Percentiles rank a stretch among this genome's conserved stretches.
Evolutionary conservation across 2,797 vertebrate species (phyloP).

Genomic region (Chanos chanos): DNA sequence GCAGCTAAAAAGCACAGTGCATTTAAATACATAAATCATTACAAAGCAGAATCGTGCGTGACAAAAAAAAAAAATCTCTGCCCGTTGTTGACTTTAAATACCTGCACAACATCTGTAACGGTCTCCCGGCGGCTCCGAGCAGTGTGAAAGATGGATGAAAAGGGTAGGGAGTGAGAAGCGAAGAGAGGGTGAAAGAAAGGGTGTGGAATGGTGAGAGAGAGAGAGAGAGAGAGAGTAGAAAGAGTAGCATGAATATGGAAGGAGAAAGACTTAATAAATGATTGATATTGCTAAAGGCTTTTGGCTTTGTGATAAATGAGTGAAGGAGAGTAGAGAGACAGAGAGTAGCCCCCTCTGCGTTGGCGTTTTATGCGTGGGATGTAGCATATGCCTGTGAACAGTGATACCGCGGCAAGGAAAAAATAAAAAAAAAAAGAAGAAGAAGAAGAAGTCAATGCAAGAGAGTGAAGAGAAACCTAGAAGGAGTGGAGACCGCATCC

Average conservation of each 20-base stretch:
- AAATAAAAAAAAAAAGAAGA: slow-evolving; percentile 28
- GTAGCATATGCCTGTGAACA: slow-evolving; percentile 21
- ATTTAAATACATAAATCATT: slow-evolving; percentile 39
- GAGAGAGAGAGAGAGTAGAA: slow-evolving; percentile 12
- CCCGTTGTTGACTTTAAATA: slow-evolving; percentile 36
- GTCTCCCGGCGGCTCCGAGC: neutral
- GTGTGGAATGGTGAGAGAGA: slow-evolving; percentile 2
- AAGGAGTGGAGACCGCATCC: neutral
- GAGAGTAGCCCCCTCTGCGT: slow-evolving; percentile 16
- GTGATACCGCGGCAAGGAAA: slow-evolving; percentile 19
- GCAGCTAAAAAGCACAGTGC: slow-evolving; percentile 35
- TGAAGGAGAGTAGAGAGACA: slow-evolving; percentile 3
- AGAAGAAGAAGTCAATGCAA: slow-evolving; percentile 19
- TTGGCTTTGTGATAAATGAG: too few relatives aligned
- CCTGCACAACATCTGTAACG: slow-evolving; percentile 32
- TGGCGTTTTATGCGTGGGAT: slow-evolving; percentile 30
- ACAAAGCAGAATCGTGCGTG: neutral
- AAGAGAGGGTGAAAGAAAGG: neutral
- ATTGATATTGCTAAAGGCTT: too few relatives aligned
- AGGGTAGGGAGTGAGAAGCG: slow-evolving; percentile 12
- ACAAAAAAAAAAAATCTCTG: slow-evolving; percentile 12
- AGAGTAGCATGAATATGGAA: slow-evolving; percentile 12
- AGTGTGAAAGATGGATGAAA: slow-evolving; percentile 41
- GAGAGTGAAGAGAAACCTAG: slow-evolving; percentile 4
- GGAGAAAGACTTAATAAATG: too few relatives aligned